Conservation (phyloP, 2,797 vertebrate genomes). For the Manis pentadactyla region DNA sequence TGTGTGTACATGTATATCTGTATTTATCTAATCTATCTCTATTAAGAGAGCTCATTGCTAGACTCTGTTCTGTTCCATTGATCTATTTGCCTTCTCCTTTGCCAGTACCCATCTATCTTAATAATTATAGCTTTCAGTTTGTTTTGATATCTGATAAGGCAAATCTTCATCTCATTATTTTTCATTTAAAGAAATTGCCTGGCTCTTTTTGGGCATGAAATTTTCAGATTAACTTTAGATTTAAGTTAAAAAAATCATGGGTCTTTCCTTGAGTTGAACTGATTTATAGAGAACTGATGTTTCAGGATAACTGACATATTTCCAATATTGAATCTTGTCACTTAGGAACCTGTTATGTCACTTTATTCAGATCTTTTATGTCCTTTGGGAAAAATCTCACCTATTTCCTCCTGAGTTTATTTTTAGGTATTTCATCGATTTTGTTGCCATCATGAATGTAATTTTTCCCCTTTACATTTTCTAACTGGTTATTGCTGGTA, state of each 20-base stretch:
- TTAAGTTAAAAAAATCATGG: not conserved
- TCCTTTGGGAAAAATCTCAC: slow-evolving; percentile 6
- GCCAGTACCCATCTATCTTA: not conserved
- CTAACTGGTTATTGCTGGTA: not conserved
- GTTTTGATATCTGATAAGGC: not conserved
- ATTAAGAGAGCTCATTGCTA: not conserved
- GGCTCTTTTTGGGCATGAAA: not conserved
- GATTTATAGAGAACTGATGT: slow-evolving; percentile 7
- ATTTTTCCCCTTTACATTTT: slow-evolving; percentile 14
- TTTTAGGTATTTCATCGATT: slow-evolving; percentile 49
- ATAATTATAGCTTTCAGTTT: slow-evolving; percentile 10
- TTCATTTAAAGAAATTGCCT: not conserved
- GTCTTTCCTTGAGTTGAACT: slow-evolving; percentile 13
- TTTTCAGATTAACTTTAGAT: slow-evolving; percentile 32
- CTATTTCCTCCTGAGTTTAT: slow-evolving; percentile 30
- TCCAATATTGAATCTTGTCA: not conserved
- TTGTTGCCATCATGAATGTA: slow-evolving; percentile 19
- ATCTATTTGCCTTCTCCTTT: not conserved
- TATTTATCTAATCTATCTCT: not conserved
- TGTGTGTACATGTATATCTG: not conserved
- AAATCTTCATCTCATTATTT: slow-evolving; percentile 47
- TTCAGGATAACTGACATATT: not conserved
- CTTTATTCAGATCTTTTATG: slow-evolving; percentile 1
- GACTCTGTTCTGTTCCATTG: not conserved
- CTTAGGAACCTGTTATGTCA: not conserved